These are phyloP conservation scores for Pseudomyrmex cubaensis DNA, from an alignment of 1,140 invertebrate species.

Conservation along the genomic window DNA sequence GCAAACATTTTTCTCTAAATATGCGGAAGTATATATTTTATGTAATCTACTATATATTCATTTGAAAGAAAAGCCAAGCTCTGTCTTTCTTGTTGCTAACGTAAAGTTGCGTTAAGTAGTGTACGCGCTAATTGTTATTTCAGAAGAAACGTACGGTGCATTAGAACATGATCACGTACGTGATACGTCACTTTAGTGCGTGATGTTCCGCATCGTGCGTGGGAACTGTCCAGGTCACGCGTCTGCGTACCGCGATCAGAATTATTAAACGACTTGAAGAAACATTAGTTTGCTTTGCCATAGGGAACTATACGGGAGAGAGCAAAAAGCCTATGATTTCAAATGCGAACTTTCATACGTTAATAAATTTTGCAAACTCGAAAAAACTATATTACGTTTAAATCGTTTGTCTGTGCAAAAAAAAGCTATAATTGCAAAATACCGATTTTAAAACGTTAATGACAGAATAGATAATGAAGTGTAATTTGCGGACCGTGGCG, in stretches of 20 bases:
- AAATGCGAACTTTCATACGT: constrained; percentile 9
- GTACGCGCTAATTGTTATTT: constrained; percentile 72
- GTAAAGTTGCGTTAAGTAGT: constrained; percentile 45
- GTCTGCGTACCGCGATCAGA: constrained; percentile 68
- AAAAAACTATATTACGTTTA: not conserved
- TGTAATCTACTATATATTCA: not conserved
- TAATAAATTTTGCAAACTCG: not conserved
- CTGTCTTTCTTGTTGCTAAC: not conserved
- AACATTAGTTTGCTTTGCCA: constrained; percentile 55
- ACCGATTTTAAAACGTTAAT: no score
- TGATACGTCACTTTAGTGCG: constrained; percentile 71
- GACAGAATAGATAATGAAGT: not conserved
- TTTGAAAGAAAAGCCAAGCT: not conserved
- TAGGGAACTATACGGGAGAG: constrained; percentile 21
- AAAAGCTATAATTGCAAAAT: not conserved
- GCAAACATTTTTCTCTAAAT: not conserved
- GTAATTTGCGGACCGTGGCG: not conserved
- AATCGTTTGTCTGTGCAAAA: not conserved
- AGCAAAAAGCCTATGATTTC: constrained; percentile 40
- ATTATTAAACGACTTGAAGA: constrained; percentile 67
- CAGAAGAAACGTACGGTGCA: constrained; percentile 69
- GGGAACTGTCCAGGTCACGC: constrained; percentile 76
- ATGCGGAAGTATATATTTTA: not conserved
- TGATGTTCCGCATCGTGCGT: constrained; percentile 73
- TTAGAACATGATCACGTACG: constrained; percentile 75